Percentiles rank a stretch among this genome's conserved stretches.
Conservation (phyloP, 1,140 invertebrate genomes). For the Lepidurus apus region DNA sequence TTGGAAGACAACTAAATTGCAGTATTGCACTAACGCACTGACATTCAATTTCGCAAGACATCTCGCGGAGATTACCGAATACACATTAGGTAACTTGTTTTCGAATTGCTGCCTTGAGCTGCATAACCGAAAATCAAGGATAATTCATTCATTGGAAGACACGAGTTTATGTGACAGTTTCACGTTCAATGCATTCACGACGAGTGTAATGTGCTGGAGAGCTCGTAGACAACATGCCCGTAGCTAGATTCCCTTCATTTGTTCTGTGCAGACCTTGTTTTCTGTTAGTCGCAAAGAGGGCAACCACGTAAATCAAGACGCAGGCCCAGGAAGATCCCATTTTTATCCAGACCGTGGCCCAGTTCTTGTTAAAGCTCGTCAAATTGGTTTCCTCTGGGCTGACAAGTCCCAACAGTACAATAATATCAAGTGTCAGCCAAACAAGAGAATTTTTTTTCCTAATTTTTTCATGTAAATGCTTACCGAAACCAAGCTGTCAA, state of each 20-base stretch:
- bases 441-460: conserved; percentile 14
- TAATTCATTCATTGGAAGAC: neutral
- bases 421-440: conserved; percentile 23
- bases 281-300: conserved; percentile 33
- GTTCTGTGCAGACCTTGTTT: neutral
- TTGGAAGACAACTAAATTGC: neutral
- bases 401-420: conserved; percentile 10
- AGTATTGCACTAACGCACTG: neutral
- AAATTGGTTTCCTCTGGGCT: conserved; percentile 40
- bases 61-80: neutral
- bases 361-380: conserved; percentile 39
- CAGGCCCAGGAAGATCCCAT: conserved; percentile 41
- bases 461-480: conserved; percentile 26
- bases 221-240: neutral
- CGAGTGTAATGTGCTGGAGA: neutral
- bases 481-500: conserved; percentile 51
- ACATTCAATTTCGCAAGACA: neutral
- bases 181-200: conserved; percentile 28
- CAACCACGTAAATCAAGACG: conserved; percentile 39
- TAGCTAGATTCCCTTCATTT: neutral
- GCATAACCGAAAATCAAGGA: neutral
- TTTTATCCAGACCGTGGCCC: conserved; percentile 42
- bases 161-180: conserved; percentile 31
- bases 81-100: neutral
- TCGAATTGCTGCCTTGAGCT: neutral